These are phyloP conservation scores for Monopterus albus DNA, from an alignment of 2,113 vertebrate genomes.

Conservation along the genomic window DNA sequence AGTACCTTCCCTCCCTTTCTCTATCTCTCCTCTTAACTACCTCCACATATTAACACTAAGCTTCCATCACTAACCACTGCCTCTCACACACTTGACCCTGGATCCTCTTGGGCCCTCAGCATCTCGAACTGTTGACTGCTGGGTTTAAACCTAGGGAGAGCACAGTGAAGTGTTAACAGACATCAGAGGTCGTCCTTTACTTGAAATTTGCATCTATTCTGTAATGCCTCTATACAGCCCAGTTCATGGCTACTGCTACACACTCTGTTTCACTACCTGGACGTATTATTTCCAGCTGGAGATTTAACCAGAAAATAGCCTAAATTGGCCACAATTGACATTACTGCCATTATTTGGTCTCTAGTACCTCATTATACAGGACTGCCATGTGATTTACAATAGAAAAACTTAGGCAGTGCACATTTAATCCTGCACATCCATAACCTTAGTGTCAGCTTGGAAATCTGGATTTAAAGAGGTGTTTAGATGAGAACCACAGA, in stretches of 20 bases:
- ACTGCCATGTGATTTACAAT: background rate
- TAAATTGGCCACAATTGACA: background rate
- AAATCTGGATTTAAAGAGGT: conserved; percentile 10
- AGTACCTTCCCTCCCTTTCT: conserved; percentile 35
- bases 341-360: background rate
- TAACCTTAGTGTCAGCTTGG: conserved; percentile 2
- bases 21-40: conserved; percentile 40
- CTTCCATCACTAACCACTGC: conserved; percentile 60
- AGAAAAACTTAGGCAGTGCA: background rate
- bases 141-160: conserved; percentile 24
- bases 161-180: too few species aligned
- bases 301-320: background rate
- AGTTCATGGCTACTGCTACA: background rate
- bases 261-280: background rate
- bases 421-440: background rate
- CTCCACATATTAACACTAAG: conserved; percentile 54
- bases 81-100: conserved; percentile 17
- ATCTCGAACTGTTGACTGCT: conserved; percentile 9
- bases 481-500: background rate
- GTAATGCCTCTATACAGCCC: too few species aligned
- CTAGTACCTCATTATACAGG: background rate
- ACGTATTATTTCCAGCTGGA: background rate
- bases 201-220: too few species aligned
- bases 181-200: too few species aligned
- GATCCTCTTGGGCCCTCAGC: conserved; percentile 24